Evolutionary conservation across 1,140 invertebrate species (phyloP).

Genomic region (Cherax quadricarinatus): DNA sequence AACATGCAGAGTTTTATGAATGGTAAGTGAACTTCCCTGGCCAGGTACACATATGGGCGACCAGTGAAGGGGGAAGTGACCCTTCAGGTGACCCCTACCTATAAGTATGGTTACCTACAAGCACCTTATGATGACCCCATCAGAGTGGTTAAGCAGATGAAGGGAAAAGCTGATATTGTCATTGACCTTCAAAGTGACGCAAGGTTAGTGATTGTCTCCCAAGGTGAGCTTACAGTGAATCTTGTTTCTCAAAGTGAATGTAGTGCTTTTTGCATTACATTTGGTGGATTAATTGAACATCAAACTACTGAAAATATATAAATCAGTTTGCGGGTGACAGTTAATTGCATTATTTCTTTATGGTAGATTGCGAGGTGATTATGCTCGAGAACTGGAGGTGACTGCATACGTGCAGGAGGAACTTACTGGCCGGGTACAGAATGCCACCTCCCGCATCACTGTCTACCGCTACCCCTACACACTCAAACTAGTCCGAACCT

Average conservation of each 20-base stretch:
- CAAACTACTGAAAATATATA: too few relatives aligned
- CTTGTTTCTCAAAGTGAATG: not conserved
- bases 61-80: slow-evolving; percentile 86
- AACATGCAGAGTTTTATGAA: too few relatives aligned
- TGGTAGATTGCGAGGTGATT: slow-evolving; percentile 83
- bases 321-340: too few relatives aligned
- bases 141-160: slow-evolving; percentile 88
- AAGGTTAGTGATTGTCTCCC: slow-evolving; percentile 76
- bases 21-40: too few relatives aligned
- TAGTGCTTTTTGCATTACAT: not conserved
- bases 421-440: slow-evolving; percentile 88
- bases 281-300: too few relatives aligned
- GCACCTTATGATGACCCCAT: slow-evolving; percentile 86
- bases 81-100: slow-evolving; percentile 76
- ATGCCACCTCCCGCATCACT: slow-evolving; percentile 84
- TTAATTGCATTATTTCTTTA: too few relatives aligned
- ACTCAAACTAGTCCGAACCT: slow-evolving; percentile 88
- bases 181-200: slow-evolving; percentile 86
- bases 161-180: slow-evolving; percentile 86
- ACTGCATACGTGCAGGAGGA: slow-evolving; percentile 89
- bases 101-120: slow-evolving; percentile 86
- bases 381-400: slow-evolving; percentile 84
- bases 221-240: not conserved
- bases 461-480: slow-evolving; percentile 89
- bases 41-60: slow-evolving; percentile 82